Conservation (phyloP, 2,797 vertebrate genomes). For the Dendrocincla tyrannina region DNA sequence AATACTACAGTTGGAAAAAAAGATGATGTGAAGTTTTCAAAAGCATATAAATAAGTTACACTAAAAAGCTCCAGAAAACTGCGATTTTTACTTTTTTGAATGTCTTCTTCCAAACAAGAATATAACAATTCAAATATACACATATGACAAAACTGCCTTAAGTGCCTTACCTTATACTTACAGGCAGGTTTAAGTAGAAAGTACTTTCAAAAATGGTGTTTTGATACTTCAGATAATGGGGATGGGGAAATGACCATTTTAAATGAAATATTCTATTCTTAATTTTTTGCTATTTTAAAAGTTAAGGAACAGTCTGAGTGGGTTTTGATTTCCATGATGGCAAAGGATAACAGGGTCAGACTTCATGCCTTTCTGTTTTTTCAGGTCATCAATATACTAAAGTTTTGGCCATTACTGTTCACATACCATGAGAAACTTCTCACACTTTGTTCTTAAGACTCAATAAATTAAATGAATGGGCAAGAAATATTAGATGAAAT, state of each 20-base stretch:
- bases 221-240: neutral
- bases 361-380: neutral
- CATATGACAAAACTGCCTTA: neutral
- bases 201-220: neutral
- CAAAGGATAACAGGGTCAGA: neutral
- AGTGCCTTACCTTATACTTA: neutral
- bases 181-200: neutral
- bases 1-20: neutral
- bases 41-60: neutral
- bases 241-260: rapidly evolving
- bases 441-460: neutral
- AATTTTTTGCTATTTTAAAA: neutral
- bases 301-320: neutral
- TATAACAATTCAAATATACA: neutral
- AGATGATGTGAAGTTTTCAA: neutral
- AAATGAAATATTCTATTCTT: neutral
- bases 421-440: neutral
- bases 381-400: neutral
- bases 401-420: neutral
- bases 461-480: neutral
- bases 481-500: neutral
- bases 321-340: neutral
- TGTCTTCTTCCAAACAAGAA: neutral
- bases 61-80: neutral
- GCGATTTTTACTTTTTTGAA: neutral